Evolutionary conservation across 2,888 invertebrate genomes (phyloP).

Genomic region (Mimas tiliae): DNA sequence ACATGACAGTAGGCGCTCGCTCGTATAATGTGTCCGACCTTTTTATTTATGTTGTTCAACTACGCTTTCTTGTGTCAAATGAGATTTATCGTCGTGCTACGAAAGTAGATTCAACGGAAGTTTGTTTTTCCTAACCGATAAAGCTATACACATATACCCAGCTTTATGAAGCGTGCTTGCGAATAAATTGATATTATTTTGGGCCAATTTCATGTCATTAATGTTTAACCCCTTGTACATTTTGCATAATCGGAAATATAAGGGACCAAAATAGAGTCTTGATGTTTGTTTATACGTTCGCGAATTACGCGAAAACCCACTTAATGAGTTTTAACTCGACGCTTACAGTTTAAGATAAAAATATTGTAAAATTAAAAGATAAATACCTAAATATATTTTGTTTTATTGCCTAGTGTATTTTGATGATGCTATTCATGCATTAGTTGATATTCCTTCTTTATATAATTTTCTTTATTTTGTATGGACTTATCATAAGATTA

Average conservation of each 20-base stretch:
- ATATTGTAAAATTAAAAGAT: too few relatives aligned
- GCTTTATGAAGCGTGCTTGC: conserved; percentile 31
- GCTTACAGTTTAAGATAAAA: too few relatives aligned
- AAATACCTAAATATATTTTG: too few relatives aligned
- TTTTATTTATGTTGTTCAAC: conserved; percentile 37
- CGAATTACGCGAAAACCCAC: too few relatives aligned
- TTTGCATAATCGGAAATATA: not conserved
- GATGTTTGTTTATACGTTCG: too few relatives aligned
- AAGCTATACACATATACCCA: conserved; percentile 29
- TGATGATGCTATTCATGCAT: too few relatives aligned
- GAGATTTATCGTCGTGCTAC: conserved; percentile 35
- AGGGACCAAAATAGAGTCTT: not conserved
- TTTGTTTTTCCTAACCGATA: conserved; percentile 27
- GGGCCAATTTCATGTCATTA: not conserved
- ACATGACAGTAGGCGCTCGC: not conserved
- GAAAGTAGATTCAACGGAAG: conserved; percentile 22
- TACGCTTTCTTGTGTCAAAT: conserved; percentile 32
- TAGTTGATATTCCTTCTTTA: too few relatives aligned
- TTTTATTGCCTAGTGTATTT: too few relatives aligned
- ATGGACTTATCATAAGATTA: too few relatives aligned
- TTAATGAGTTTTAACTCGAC: too few relatives aligned
- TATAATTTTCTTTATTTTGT: too few relatives aligned
- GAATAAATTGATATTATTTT: conserved; percentile 35
- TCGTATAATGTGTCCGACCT: conserved; percentile 11
- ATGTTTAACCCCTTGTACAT: not conserved